These are phyloP conservation scores for Amblyopsis hoosieri DNA, from an alignment of 2,797 vertebrate genomes.

Conservation along the genomic window DNA sequence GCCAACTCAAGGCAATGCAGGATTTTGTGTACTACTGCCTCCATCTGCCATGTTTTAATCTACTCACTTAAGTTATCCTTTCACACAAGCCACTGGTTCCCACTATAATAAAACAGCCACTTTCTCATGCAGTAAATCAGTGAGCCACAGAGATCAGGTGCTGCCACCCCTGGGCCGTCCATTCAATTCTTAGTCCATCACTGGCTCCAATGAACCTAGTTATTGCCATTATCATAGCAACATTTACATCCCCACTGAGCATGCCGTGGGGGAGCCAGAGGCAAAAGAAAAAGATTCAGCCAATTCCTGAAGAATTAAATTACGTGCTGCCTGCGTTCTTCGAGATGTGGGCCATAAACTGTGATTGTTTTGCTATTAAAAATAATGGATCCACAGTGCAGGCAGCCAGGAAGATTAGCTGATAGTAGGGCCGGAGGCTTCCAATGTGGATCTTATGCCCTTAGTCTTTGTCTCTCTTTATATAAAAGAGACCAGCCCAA, in stretches of 20 bases:
- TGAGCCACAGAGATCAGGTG: conserved; percentile 60
- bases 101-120: conserved; percentile 57
- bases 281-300: conserved; percentile 65
- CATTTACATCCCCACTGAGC: conserved; percentile 79
- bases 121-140: conserved; percentile 61
- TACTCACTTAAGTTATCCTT: conserved; percentile 48
- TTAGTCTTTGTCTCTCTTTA: conserved; percentile 58
- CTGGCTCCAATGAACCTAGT: conserved; percentile 75
- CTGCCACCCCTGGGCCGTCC: conserved; percentile 68
- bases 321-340: conserved; percentile 72
- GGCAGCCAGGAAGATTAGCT: conserved; percentile 73
- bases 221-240: conserved; percentile 79
- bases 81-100: conserved; percentile 58
- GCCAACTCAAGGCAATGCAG: conserved; percentile 38
- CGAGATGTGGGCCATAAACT: conserved; percentile 79
- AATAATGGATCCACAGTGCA: conserved; percentile 77
- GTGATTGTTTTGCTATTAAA: conserved; percentile 85
- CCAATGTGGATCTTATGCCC: conserved; percentile 63
- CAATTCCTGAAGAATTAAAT: conserved; percentile 81
- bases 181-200: conserved; percentile 75
- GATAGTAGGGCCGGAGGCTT: conserved; percentile 62
- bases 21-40: conserved; percentile 48
- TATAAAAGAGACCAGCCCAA: conserved; percentile 21
- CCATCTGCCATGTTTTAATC: conserved; percentile 51
- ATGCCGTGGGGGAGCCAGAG: conserved; percentile 66